These are phyloP conservation scores for Yponomeuta evonymella DNA, from an alignment of 2,888 invertebrate genomes.

Conservation along the genomic window DNA sequence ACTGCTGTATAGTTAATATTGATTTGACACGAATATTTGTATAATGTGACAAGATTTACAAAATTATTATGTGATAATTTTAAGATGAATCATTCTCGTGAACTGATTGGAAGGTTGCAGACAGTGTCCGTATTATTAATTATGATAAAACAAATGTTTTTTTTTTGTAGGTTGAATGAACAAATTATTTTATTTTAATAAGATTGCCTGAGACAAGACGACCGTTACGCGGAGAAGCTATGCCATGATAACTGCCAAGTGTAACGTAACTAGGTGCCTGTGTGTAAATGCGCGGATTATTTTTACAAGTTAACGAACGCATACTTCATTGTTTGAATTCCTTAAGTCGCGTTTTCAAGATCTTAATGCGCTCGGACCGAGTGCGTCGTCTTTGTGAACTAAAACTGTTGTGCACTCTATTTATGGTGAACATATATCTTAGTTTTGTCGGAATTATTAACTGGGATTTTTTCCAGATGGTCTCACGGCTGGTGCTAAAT, in stretches of 20 bases:
- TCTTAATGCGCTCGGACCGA: too few species aligned
- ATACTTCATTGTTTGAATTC: background rate
- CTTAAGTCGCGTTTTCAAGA: background rate
- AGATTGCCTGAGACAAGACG: slow-evolving; percentile 12
- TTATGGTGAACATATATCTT: too few species aligned
- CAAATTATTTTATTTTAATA: background rate
- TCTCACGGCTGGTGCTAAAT: too few species aligned
- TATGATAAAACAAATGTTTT: too few species aligned
- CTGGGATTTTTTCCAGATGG: too few species aligned
- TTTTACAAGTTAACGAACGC: background rate
- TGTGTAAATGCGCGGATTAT: slow-evolving; percentile 25
- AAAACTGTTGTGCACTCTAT: too few species aligned
- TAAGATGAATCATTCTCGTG: background rate
- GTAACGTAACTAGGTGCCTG: slow-evolving; percentile 62
- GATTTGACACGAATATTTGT: background rate
- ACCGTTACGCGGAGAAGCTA: slow-evolving; percentile 33
- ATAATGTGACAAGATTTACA: background rate
- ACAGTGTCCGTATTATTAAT: too few species aligned
- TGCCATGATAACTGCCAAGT: slow-evolving; percentile 68
- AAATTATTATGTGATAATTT: background rate
- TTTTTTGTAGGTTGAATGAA: background rate
- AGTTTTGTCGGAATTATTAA: too few species aligned
- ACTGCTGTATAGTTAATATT: background rate
- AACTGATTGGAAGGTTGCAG: too few species aligned
- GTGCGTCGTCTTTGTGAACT: too few species aligned